Evolutionary conservation across 2,888 invertebrate genomes (phyloP).

Genomic region (Agonum fuliginosum): DNA sequence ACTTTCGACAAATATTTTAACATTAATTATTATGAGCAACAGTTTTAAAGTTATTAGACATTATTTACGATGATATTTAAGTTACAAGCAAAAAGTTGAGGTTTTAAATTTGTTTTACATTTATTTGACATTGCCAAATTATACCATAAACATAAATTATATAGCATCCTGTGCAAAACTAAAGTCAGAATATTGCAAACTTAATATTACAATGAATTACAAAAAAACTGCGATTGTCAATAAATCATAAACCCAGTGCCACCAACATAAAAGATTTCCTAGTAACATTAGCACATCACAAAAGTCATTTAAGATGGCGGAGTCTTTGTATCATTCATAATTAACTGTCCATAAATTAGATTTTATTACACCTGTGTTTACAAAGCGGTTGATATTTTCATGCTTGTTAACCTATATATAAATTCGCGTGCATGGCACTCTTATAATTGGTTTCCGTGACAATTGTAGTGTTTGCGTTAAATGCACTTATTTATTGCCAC

Average conservation of each 20-base stretch:
- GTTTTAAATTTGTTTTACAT: no score
- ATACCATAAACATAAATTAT: no score
- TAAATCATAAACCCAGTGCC: constrained; percentile 12
- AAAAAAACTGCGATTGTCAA: not conserved
- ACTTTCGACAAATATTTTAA: no score
- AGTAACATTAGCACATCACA: constrained; percentile 34
- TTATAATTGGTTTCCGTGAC: constrained; percentile 50
- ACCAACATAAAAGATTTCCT: constrained; percentile 31
- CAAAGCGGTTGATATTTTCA: constrained; percentile 52
- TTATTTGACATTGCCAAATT: no score
- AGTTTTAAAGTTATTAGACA: no score
- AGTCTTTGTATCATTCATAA: constrained; percentile 25
- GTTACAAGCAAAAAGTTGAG: no score
- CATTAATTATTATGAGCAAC: no score
- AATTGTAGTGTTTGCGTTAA: constrained; percentile 23
- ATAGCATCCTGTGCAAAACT: no score
- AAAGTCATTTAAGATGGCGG: constrained; percentile 26
- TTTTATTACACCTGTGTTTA: constrained; percentile 57
- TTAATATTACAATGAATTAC: no score
- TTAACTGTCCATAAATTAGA: constrained; percentile 49
- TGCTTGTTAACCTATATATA: constrained; percentile 57
- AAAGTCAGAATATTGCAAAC: no score
- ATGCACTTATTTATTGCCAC: constrained; percentile 32
- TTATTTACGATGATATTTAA: no score
- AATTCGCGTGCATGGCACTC: constrained; percentile 7